Evolutionary conservation across 1,140 invertebrate genomes (phyloP), one percentile per base, ranked within the genome.

Genomic region (Diabrotica undecimpunctata): DNA sequence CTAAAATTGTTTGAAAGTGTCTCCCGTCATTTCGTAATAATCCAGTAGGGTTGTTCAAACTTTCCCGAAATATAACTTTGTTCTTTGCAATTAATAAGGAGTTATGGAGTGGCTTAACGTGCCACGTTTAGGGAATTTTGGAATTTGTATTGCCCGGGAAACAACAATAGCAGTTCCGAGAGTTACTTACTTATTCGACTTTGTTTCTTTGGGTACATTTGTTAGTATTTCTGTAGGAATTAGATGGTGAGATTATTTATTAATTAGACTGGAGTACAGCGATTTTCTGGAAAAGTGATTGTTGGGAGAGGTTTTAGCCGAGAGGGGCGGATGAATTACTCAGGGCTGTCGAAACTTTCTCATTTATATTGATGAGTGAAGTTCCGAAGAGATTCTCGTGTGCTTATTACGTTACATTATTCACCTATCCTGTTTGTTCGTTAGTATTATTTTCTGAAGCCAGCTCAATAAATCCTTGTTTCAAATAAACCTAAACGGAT

Each of bases 81-180:
- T 66, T 66, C 14, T 54, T 36, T 58, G 56, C 61, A 66, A 66
- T 66, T 60, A 66, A 66, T 66, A 66, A 14, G 56, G 64, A 66
- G 51, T 66, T 66, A 66, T 63, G 54, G 38, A 63, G 62, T 63
- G 37, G 52, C 62, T 63, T 41, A 61, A 61, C 59, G 41, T 50
- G 35, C 59, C n/a, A 36, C 55, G 25, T 57, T 38, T 7, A 37
- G 55, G 55, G 55, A 57, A 57, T 57, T 38, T 57, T 57, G 25
- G 55, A 57, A 57, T 57, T 57, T 57, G 55, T 57, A 57, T 38
- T 12, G 25, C 25, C 25, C 35, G n/a, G 55, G n/a, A 38, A 41
- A 57, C 10, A 57, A 57, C 55, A 57, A 57, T 41, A 36, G 36
- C 37, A n/a, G 36, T 38, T 36, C 38, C 54, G 10, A 14, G 25